A percentile compares a stretch with the other conserved stretches of the same genome.
Evolutionary conservation across 2,888 invertebrate genomes (phyloP).

Genomic region (Synanthedon tipuliformis): DNA sequence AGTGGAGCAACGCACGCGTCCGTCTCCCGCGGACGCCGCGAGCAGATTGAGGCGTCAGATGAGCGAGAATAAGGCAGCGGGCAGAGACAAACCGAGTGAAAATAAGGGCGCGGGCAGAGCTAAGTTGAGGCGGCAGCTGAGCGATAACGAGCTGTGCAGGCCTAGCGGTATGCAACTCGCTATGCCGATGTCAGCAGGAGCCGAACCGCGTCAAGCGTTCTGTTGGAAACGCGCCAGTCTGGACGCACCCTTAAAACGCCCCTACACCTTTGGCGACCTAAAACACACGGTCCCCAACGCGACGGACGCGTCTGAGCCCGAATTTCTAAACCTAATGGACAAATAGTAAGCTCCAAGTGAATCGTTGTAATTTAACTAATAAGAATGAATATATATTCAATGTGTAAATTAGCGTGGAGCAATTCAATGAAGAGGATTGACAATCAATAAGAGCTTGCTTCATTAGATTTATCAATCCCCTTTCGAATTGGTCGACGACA

Average conservation of each 20-base stretch:
- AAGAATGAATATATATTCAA: constrained; percentile 27
- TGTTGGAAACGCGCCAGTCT: constrained; percentile 47
- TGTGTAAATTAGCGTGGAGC: constrained; percentile 32
- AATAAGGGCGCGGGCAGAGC: constrained; percentile 52
- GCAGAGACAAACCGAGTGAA: constrained; percentile 36
- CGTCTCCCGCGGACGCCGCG: constrained; percentile 24
- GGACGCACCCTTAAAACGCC: constrained; percentile 22
- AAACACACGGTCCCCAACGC: constrained; percentile 56
- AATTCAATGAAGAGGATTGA: no score
- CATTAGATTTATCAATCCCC: no score
- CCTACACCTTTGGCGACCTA: constrained; percentile 59
- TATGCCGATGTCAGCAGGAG: constrained; percentile 64
- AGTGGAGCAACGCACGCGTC: constrained; percentile 31
- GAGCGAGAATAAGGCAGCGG: constrained; percentile 32
- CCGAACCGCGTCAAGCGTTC: constrained; percentile 48
- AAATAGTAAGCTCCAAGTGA: constrained; percentile 27
- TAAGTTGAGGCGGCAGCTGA: constrained; percentile 52
- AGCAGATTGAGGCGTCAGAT: constrained; percentile 38
- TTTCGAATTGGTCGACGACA: no score
- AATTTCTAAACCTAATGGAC: constrained; percentile 53
- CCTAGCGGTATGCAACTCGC: constrained; percentile 40
- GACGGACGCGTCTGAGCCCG: constrained; percentile 33
- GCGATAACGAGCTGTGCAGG: constrained; percentile 50
- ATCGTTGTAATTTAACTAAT: constrained; percentile 19
- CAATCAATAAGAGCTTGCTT: no score